Percentiles rank a stretch among this genome's conserved stretches.
Evolutionary conservation across 1,140 invertebrate genomes (phyloP).

Genomic region (Ephestia elutella): DNA sequence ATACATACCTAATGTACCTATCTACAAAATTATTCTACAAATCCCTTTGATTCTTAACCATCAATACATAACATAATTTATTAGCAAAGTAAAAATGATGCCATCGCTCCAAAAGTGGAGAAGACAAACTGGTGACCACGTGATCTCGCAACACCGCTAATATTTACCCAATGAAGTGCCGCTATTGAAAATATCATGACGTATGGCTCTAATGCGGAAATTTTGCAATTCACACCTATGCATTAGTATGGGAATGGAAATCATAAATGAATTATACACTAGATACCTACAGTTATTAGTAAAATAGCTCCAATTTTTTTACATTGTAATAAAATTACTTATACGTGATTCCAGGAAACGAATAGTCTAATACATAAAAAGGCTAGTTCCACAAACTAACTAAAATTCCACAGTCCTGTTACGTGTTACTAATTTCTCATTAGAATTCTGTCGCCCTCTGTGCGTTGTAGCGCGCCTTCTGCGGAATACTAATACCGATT

Average conservation of each 20-base stretch:
- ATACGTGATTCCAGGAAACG: too few relatives aligned
- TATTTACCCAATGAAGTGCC: background rate
- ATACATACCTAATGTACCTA: too few relatives aligned
- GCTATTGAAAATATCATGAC: background rate
- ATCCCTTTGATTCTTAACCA: too few relatives aligned
- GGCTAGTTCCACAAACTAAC: background rate
- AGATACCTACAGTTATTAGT: too few relatives aligned
- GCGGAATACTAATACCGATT: slow-evolving; percentile 23
- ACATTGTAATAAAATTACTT: too few relatives aligned
- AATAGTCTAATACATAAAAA: too few relatives aligned
- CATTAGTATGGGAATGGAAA: too few relatives aligned
- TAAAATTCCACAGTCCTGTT: background rate
- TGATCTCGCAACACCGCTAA: background rate
- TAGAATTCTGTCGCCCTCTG: slow-evolving; percentile 12
- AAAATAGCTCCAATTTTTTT: too few relatives aligned
- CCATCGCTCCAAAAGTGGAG: background rate
- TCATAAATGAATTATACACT: too few relatives aligned
- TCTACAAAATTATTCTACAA: too few relatives aligned
- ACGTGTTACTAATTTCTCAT: slow-evolving; percentile 11
- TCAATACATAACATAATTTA: background rate
- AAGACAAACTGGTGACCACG: background rate
- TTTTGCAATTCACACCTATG: too few relatives aligned
- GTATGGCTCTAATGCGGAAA: background rate
- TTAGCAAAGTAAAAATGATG: background rate
- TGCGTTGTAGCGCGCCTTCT: background rate